Evolutionary conservation across 2,113 vertebrate genomes (phyloP).

Genomic region (Diadophis punctatus): DNA sequence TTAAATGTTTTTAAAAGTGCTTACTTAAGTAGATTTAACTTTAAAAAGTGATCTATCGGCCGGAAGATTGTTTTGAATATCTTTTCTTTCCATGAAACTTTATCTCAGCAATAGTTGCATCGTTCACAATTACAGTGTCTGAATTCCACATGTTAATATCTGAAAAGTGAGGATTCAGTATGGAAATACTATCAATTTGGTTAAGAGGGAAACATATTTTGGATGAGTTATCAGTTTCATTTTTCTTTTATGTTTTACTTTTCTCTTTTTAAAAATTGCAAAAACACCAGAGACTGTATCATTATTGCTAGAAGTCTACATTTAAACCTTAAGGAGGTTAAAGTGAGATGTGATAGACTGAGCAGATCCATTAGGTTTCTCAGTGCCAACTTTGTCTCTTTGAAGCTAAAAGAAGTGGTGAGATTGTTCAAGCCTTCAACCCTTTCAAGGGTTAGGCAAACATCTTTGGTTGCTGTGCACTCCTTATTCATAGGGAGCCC

Average conservation of each 20-base stretch:
- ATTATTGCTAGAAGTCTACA: not conserved
- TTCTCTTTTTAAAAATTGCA: fast-evolving
- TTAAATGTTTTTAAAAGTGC: not conserved
- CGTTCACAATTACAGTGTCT: not conserved
- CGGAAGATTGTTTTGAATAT: not conserved
- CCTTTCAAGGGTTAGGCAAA: constrained; percentile 39
- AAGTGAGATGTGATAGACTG: constrained; percentile 39
- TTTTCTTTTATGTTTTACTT: not conserved
- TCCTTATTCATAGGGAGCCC: constrained; percentile 50
- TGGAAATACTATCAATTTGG: not conserved
- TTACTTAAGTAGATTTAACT: not conserved
- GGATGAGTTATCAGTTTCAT: not conserved
- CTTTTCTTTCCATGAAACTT: not conserved
- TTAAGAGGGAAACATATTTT: not conserved
- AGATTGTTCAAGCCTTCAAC: not conserved
- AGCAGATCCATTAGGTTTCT: constrained; percentile 44
- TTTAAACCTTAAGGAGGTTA: constrained; percentile 11
- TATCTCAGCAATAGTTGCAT: not conserved
- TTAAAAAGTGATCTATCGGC: not conserved
- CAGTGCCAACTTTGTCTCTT: not conserved
- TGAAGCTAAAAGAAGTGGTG: not conserved
- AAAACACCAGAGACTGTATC: not conserved
- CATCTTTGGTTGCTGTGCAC: constrained; percentile 29
- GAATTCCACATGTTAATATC: not conserved
- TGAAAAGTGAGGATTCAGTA: not conserved